A percentile compares a stretch with the other conserved stretches of the same genome.
Evolutionary conservation across 1,140 invertebrate species (phyloP).

Genomic region (Drosophila pachea): DNA sequence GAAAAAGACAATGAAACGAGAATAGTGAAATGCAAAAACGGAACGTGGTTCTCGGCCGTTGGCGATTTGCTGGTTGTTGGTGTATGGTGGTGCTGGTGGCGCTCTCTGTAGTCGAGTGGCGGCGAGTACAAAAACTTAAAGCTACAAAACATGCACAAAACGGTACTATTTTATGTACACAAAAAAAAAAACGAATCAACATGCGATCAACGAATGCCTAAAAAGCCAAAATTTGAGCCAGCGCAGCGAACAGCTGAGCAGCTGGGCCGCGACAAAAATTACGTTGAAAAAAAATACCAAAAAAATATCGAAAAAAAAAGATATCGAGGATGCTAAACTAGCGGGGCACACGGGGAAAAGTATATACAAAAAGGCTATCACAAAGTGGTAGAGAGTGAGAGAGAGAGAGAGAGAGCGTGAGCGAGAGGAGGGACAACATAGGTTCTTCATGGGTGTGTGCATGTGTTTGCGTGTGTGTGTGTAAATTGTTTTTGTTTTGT

Average conservation of each 20-base stretch:
- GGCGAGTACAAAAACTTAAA: conserved; percentile 19
- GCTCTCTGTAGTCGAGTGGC: not conserved
- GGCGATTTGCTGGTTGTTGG: conserved; percentile 53
- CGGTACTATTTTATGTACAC: conserved; percentile 10
- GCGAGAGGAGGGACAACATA: conserved; percentile 73
- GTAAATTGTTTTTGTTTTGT: conserved; percentile 13
- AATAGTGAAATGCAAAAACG: conserved; percentile 10
- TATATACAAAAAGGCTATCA: conserved; percentile 45
- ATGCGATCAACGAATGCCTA: conserved; percentile 31
- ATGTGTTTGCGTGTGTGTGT: conserved; percentile 30
- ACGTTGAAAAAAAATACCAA: conserved; percentile 12
- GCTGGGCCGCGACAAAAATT: conserved; percentile 24
- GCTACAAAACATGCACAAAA: conserved; percentile 36
- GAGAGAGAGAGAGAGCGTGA: conserved; percentile 30
- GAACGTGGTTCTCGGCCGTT: conserved; percentile 20
- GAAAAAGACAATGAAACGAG: not conserved
- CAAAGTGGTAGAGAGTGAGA: conserved; percentile 23
- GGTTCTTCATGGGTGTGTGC: conserved; percentile 44
- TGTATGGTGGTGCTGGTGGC: conserved; percentile 18
- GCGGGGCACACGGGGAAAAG: not conserved
- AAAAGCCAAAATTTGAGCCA: conserved; percentile 35
- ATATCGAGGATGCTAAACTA: not conserved
- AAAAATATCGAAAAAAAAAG: conserved; percentile 4
- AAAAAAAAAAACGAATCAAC: conserved; percentile 17
- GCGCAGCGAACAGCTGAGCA: conserved; percentile 42